Evolutionary conservation across 2,888 invertebrate genomes (phyloP), one percentile per base, ranked within the genome.

Genomic region (Cryptosula pallasiana): DNA sequence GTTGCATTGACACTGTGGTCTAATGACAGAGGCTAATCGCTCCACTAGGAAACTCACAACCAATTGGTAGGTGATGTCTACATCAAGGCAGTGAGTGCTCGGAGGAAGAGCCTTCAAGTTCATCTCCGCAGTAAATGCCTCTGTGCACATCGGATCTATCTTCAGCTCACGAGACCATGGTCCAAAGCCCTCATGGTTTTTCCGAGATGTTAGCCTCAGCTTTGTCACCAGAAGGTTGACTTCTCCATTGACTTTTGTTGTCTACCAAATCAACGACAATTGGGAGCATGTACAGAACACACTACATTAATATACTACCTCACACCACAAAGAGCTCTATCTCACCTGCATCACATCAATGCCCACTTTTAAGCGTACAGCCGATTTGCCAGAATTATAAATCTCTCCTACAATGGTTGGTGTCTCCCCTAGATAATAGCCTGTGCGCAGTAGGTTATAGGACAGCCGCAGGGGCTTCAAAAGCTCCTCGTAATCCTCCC

Each of bases 371-470:
- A 63, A 13, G 29, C 32, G 25, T 3, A 27, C 63, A 2, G 63
- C 3, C 9, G 63, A 63, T 13, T 27, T 32, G 1, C 63, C 63
- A 3, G 63, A 27, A n/a, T 63, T 63, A 27, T 63, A 63, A n/a
- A 63, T 63, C 32, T 63, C 63, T 32, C 63, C 63, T 9, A 13
- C 63, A 32, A 63, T 63, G 32, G 63, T 63, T 27, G 34, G 32
- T 25, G 63, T 32, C 16, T 63, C 63, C 3, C 63, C 63, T 2
- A 27, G 5, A n/a, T 9, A 32, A n/a, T 29, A 63, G 13, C 34
- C 34, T 3, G 63, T 29, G 3, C 27, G 20, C 32, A 32, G 9
- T 16, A 63, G 63, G 13, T 34, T 27, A 63, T 63, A 63, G 34
- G 45, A 45, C 5, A 45, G 5, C 45, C 45, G 45, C 45, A 45